These are phyloP conservation scores for Hycleus cichorii DNA, from an alignment of 1,140 invertebrate species.

Conservation along the genomic window DNA sequence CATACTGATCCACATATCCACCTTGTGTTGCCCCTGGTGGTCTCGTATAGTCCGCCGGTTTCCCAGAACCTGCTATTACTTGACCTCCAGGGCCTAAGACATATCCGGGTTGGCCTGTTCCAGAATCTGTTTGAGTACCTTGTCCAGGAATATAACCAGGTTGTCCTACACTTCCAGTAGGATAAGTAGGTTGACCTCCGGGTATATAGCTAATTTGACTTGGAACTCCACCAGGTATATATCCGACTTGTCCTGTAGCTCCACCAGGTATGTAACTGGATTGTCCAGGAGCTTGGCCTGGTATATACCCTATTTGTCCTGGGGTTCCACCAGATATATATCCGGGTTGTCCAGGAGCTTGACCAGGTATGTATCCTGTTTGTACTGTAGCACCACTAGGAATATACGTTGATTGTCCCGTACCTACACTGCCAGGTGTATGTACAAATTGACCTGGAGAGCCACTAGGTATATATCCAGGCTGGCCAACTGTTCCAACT, in stretches of 20 bases:
- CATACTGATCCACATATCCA: not conserved
- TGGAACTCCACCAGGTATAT: not conserved
- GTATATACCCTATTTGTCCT: too few species aligned
- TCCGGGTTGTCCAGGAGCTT: not conserved
- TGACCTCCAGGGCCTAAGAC: slow-evolving; percentile 5
- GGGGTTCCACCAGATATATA: not conserved
- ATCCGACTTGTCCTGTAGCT: not conserved
- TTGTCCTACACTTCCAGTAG: slow-evolving; percentile 4
- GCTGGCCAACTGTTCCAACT: too few species aligned
- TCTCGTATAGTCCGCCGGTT: slow-evolving; percentile 8
- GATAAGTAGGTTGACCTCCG: slow-evolving; percentile 13
- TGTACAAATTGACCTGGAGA: too few species aligned
- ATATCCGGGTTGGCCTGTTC: slow-evolving; percentile 1
- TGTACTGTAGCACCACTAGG: not conserved
- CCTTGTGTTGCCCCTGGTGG: slow-evolving; percentile 8
- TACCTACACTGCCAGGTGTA: too few species aligned
- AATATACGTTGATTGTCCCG: too few species aligned
- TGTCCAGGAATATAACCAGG: slow-evolving; percentile 16
- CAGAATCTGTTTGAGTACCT: not conserved
- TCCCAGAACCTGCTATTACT: not conserved
- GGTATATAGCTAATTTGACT: not conserved
- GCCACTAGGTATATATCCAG: too few species aligned
- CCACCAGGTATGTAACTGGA: slow-evolving; percentile 11
- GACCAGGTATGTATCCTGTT: slow-evolving; percentile 1
- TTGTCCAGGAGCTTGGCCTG: slow-evolving; percentile 1